A percentile compares a stretch with the other conserved stretches of the same genome.
phyloP scores from a whole-genome alignment of 2,797 vertebrate species.

The Bovichtus variegatus region DNA sequence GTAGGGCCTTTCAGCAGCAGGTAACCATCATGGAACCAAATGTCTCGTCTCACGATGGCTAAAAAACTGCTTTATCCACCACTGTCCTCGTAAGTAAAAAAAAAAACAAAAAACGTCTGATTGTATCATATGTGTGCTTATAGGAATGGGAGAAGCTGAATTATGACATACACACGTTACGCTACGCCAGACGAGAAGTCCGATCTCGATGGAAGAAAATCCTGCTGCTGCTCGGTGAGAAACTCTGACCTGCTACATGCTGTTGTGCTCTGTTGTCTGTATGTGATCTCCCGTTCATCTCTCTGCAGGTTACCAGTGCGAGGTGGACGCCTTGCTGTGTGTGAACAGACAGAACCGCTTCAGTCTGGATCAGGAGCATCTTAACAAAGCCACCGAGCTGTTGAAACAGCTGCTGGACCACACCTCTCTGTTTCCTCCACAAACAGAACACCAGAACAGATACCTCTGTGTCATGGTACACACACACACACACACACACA shows the following conservation, averaged over 20 bases:
- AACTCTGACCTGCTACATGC: neutral
- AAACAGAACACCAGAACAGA: slow-evolving; percentile 86
- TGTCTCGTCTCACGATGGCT: neutral
- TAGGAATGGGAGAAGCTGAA: slow-evolving; percentile 97
- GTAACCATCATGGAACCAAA: neutral
- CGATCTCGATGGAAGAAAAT: slow-evolving; percentile 90
- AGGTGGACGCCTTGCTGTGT: slow-evolving; percentile 89
- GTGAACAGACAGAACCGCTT: slow-evolving; percentile 88
- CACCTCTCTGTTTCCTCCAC: slow-evolving; percentile 89
- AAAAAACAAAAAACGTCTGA: too few relatives aligned
- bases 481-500: slow-evolving; percentile 23
- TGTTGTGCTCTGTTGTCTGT: too few relatives aligned
- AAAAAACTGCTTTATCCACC: neutral
- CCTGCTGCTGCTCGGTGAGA: slow-evolving; percentile 91
- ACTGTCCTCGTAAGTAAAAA: neutral
- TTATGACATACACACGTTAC: slow-evolving; percentile 91
- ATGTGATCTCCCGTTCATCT: neutral
- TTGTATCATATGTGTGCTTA: slow-evolving; percentile 15
- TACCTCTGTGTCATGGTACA: slow-evolving; percentile 93
- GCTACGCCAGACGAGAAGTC: slow-evolving; percentile 89
- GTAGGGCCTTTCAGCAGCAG: neutral
- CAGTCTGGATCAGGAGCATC: slow-evolving; percentile 87
- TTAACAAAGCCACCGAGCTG: slow-evolving; percentile 86
- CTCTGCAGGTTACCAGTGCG: slow-evolving; percentile 90
- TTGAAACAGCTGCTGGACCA: slow-evolving; percentile 88